A percentile compares a stretch with the other conserved stretches of the same genome.
These are phyloP conservation scores for Sebastes aleutianus DNA, from an alignment of 2,797 vertebrate species.

Conservation along the genomic window DNA sequence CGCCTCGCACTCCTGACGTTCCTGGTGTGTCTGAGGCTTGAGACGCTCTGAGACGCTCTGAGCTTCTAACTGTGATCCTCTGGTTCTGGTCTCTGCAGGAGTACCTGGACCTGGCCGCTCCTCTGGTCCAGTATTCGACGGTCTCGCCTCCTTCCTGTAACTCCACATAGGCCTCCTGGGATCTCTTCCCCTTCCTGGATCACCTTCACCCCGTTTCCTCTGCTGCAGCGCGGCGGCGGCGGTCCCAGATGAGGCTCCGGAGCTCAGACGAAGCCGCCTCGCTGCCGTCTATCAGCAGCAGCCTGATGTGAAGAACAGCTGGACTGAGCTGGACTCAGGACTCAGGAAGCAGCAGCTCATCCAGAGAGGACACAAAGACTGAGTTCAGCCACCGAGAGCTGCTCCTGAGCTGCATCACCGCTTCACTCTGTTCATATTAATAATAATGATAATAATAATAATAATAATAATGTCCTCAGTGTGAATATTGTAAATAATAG, in stretches of 20 bases:
- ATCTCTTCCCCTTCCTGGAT: constrained; percentile 49
- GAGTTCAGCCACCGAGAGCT: background rate
- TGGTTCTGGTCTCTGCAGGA: constrained; percentile 76
- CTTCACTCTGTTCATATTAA: background rate
- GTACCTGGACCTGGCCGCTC: constrained; percentile 89
- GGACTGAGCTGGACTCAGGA: constrained; percentile 46
- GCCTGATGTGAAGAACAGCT: constrained; percentile 62
- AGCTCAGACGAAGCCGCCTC: constrained; percentile 3
- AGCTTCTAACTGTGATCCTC: background rate
- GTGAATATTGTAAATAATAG: constrained; percentile 66
- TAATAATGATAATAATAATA: background rate
- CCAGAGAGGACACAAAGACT: constrained; percentile 1
- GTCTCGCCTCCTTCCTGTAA: constrained; percentile 82
- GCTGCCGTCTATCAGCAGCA: background rate
- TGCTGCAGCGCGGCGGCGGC: background rate
- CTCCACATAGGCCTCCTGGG: constrained; percentile 70
- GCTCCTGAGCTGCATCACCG: background rate
- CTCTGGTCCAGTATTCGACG: constrained; percentile 87
- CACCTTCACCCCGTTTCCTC: constrained; percentile 35
- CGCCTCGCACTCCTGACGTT: too few species aligned
- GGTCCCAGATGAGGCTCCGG: background rate
- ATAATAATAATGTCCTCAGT: constrained; percentile 15
- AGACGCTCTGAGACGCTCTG: too few species aligned
- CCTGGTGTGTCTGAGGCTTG: too few species aligned
- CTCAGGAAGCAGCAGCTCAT: constrained; percentile 37